Conservation (phyloP, 1,140 invertebrate genomes). For the Plutomurus gul region DNA sequence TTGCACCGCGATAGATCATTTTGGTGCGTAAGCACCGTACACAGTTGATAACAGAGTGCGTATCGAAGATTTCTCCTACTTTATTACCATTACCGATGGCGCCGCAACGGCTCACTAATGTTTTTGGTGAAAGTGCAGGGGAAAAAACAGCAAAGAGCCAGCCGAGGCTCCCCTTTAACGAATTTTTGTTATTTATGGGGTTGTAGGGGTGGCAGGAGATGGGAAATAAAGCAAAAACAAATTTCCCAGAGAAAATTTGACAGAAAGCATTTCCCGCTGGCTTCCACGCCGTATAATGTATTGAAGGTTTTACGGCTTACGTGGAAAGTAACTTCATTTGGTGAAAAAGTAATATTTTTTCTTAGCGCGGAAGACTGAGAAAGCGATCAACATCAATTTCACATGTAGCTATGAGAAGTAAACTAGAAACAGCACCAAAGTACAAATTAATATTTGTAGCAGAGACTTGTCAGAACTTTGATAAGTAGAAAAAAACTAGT, state of each 20-base stretch:
- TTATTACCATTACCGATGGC: conserved; percentile 16
- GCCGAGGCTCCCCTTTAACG: neutral
- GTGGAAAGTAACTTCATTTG: too few relatives aligned
- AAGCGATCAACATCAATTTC: too few relatives aligned
- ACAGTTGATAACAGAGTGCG: neutral
- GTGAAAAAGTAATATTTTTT: too few relatives aligned
- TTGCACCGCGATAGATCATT: too few relatives aligned
- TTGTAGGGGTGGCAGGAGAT: neutral
- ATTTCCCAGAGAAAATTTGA: neutral
- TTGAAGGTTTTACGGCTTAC: neutral
- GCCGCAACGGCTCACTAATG: neutral
- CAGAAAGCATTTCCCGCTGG: neutral
- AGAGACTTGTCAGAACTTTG: too few relatives aligned
- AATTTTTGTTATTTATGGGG: conserved; percentile 9
- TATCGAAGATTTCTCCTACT: neutral
- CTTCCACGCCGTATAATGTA: neutral
- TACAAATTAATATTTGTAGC: too few relatives aligned
- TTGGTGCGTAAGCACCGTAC: neutral
- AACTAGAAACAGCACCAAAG: too few relatives aligned
- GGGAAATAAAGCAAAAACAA: neutral
- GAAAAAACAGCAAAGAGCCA: neutral
- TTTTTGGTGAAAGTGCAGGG: conserved; percentile 5
- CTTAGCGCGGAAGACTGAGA: too few relatives aligned
- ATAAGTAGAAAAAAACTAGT: too few relatives aligned
- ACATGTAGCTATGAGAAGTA: too few relatives aligned